Conservation (phyloP, 2,797 vertebrate genomes). For the Apogon hyalosoma region DNA sequence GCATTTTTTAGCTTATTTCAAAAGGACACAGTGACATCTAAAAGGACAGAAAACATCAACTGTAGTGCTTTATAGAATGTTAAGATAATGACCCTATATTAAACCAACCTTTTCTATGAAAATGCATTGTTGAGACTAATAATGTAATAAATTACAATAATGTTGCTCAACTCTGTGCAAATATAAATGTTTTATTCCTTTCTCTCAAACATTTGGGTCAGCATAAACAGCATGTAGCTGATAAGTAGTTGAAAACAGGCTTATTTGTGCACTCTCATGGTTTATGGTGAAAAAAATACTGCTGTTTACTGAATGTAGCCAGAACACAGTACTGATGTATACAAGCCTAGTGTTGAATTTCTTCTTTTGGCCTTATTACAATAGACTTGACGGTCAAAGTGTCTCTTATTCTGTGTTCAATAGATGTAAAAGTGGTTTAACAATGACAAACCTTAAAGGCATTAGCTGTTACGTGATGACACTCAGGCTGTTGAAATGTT, state of each 20-base stretch:
- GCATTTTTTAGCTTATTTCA: neutral
- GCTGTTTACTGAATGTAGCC: too few relatives aligned
- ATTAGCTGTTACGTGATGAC: neutral
- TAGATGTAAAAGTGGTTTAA: slow-evolving; percentile 5
- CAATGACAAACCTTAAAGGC: slow-evolving; percentile 10
- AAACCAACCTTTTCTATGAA: slow-evolving; percentile 1
- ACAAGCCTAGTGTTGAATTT: too few relatives aligned
- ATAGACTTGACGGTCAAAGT: neutral
- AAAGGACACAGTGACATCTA: neutral
- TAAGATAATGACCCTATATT: neutral
- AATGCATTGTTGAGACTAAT: neutral
- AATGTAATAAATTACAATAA: neutral
- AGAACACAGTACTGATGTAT: too few relatives aligned
- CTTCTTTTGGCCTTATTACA: too few relatives aligned
- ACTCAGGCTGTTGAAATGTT: slow-evolving; percentile 4
- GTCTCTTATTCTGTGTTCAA: slow-evolving; percentile 16
- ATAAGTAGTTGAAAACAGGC: slow-evolving; percentile 19
- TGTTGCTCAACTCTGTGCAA: neutral
- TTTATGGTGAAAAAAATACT: neutral
- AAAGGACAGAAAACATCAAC: neutral
- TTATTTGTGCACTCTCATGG: neutral
- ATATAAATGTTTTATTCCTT: slow-evolving; percentile 5
- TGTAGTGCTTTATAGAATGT: neutral
- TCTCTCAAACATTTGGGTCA: slow-evolving; percentile 3
- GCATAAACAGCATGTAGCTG: slow-evolving; percentile 17